Base-by-base conservation (phyloP, 2,797 vertebrate species). In the Echeneis naucrates region DNA sequence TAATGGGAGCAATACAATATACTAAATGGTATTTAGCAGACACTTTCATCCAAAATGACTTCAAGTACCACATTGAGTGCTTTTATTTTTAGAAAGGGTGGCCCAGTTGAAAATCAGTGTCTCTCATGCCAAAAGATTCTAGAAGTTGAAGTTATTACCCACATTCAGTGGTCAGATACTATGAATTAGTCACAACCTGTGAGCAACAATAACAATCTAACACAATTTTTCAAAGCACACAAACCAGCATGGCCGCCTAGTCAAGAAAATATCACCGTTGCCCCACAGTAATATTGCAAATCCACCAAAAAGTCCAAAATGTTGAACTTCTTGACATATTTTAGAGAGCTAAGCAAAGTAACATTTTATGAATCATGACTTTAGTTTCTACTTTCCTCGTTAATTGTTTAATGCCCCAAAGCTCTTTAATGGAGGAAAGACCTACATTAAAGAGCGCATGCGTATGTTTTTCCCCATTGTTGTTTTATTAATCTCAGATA, bases 11-110 rank as follows among this genome's bases (percentile, higher is more conserved):
- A 76, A 87, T 89, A 90, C 88, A 86, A 91, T 91, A 90, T 87
- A 84, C 80, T 91, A 91, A 92, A 91, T 85, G 90, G 84, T 88
- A 89, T 92, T 92, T 89, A 91, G 91, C 89, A 80, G 91, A 87
- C 89, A 92, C 88, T 87, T 89, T 86, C 81, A 78, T 89, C 80
- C 85, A 87, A 86, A 91, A 89, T 68, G 81, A 83, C 87, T 85
- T 87, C 14, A 83, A 87, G 86, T 73, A 84, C 72, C 57, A 73
- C 78, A 83, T 68, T 89, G 89, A 93, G 91, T 92, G 91, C 84
- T 88, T 91, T 92, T 91, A 93, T 91, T 92, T 92, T 90, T 91
- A 91, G 90, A 89, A 86, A 77, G 66, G 53, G 60, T 75, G 53
- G 65, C 57, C 75, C 45, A 1, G 0, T 27, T 75, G 72, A 75